Conservation (phyloP, 1,140 invertebrate genomes). For the Propsilocerus akamusi region DNA sequence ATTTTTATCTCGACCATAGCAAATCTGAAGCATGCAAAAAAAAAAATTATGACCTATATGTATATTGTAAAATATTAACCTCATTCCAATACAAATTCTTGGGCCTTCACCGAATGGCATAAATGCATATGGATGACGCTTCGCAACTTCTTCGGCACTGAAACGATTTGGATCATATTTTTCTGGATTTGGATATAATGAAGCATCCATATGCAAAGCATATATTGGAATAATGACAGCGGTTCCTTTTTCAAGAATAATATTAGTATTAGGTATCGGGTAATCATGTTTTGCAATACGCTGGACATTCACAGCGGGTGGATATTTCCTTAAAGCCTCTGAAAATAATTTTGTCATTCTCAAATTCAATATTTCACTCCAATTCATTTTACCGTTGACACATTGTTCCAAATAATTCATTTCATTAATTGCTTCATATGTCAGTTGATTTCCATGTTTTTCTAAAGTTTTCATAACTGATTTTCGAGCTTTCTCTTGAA, state of each 20-base stretch:
- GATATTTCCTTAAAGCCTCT: constrained; percentile 29
- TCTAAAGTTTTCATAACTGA: constrained; percentile 32
- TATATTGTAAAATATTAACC: too few species aligned
- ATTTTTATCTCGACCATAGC: constrained; percentile 27
- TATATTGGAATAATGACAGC: constrained; percentile 18
- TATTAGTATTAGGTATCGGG: constrained; percentile 21
- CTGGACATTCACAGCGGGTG: constrained; percentile 15
- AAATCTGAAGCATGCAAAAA: constrained; percentile 13
- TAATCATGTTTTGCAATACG: constrained; percentile 20
- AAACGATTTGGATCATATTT: constrained; percentile 34
- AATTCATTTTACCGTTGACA: constrained; percentile 29
- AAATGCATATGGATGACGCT: constrained; percentile 27
- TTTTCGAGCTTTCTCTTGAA: constrained; percentile 31
- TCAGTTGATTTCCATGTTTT: constrained; percentile 20
- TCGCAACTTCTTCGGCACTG: constrained; percentile 17
- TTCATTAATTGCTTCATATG: constrained; percentile 27
- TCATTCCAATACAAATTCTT: constrained; percentile 21
- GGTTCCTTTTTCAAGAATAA: constrained; percentile 16
- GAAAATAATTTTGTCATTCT: constrained; percentile 7
- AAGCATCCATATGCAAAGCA: constrained; percentile 24
- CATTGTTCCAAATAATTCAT: constrained; percentile 26
- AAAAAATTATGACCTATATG: neutral
- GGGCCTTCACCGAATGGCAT: constrained; percentile 38
- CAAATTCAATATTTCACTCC: too few species aligned
- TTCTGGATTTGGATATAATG: constrained; percentile 33